Base-by-base conservation (phyloP, 2,113 vertebrate genomes). In the Macroglossus sobrinus region DNA sequence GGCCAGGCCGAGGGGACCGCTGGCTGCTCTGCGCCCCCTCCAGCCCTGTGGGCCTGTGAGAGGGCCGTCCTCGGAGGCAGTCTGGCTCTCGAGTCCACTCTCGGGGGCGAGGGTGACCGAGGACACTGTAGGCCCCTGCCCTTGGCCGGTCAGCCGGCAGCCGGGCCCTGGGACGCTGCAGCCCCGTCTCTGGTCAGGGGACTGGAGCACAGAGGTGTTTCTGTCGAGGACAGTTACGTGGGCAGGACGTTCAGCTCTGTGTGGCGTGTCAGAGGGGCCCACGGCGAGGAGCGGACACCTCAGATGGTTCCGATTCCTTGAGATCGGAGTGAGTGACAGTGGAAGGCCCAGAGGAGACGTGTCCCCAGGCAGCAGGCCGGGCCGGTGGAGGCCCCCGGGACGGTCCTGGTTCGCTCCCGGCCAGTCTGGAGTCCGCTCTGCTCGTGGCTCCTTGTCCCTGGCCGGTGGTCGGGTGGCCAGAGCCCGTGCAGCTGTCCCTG, bases 1-100 rank as follows among this genome's bases (percentile, higher is more conserved):
- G 80, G 81, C 92, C 38, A 22, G 93, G 86, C 85, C 55, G 88
- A 61, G 21, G 85, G 72, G 71, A 33, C 11, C n/a, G 68, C 81
- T 19, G 69, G 74, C 33, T 18, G 16, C 38, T 19, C 61, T 87
- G 68, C 5, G 15, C 11, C 78, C 57, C 76, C 78, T 16, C 38
- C 2, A 16, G 16, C 28, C 0, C 3, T 12, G 30, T 19, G 57
- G 47, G 47, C 33, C 0, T 2, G 0, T 24, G 33, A 50, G 53
- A 47, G 22, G 63, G 45, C 14, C 16, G 1, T 61, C 22, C 38
- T 16, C 4, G 33, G 75, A 21, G 86, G 79, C 16, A 12, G 47
- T 38, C 14, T 43, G 57, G 13, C 53, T 28, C 79, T 57, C 22
- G 53, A 45, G 28, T 8, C 30, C 7, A 0, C 40, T 38, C 33